Conservation (phyloP, 2,888 invertebrate species). For the Saturnia pavonia region DNA sequence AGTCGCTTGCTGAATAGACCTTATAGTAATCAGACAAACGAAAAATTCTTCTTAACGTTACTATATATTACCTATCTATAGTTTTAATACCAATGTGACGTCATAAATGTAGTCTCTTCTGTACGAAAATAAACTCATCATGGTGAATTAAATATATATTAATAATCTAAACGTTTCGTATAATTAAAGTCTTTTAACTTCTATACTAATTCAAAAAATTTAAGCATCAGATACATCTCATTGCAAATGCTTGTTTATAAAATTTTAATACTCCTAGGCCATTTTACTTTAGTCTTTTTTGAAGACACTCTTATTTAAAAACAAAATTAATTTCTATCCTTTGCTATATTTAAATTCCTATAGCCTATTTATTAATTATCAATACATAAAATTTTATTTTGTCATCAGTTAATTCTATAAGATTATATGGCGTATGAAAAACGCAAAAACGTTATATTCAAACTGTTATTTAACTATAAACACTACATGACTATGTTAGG, state of each 20-base stretch:
- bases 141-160: background rate
- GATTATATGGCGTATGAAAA: background rate
- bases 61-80: background rate
- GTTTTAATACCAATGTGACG: background rate
- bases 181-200: background rate
- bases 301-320: too few species aligned
- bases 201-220: background rate
- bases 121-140: background rate
- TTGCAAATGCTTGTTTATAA: background rate
- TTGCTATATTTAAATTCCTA: background rate
- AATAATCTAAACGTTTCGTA: background rate
- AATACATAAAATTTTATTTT: background rate
- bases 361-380: background rate
- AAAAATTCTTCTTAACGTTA: background rate
- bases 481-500: too few species aligned
- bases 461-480: too few species aligned
- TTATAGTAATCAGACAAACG: background rate
- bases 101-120: background rate
- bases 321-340: background rate
- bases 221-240: background rate
- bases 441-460: background rate
- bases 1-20: background rate
- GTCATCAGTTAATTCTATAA: background rate
- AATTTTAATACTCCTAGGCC: background rate
- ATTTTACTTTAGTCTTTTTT: background rate